Evolutionary conservation across 2,797 vertebrate species (phyloP), one percentile per base, ranked within the genome.

Genomic region (Calcarius lapponicus): DNA sequence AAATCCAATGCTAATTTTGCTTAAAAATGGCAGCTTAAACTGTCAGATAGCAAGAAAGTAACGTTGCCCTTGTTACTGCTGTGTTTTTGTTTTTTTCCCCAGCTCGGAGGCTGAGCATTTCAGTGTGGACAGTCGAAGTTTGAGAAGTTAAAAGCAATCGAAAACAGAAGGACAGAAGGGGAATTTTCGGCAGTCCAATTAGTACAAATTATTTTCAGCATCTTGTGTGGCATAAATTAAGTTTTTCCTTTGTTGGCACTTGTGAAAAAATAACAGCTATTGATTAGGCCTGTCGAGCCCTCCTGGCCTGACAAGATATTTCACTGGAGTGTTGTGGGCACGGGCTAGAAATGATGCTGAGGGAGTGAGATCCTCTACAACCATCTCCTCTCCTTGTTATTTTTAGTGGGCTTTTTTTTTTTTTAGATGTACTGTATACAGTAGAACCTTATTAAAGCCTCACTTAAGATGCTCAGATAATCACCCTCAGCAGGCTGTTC

Each of bases 191-290:
- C 93, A 86, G 66, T 56, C 80, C 88, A 94, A 95, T 94, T 91
- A 96, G 73, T 66, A 81, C 13, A 60, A 88, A 94, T 96, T 94
- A 93, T 93, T 96, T 91, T 91, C 90, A 92, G 96, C 94, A 93
- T 93, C 83, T 95, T 95, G 74, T 40, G 57, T 80, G 51, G 92
- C 93, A 95, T 93, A 94, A 96, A 96, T 93, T 84, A 92, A 82
- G 84, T 95, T 92, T 95, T 92, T 86, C 96, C 97, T 98, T 96
- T 96, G 97, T 97, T 95, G 94, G 93, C 97, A 96, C 94, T 97
- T 97, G 96, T 70, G 97, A 98, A 97, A 72, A 98, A 97, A 97
- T 97, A 98, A 97, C 97, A 98, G 97, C 97, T 97, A 97, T 97
- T 97, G 98, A 98, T 98, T 97, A 98, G 96, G 86, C 97, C 96